Conservation (phyloP, 2,888 invertebrate genomes). For the Tenthredo amoena region DNA sequence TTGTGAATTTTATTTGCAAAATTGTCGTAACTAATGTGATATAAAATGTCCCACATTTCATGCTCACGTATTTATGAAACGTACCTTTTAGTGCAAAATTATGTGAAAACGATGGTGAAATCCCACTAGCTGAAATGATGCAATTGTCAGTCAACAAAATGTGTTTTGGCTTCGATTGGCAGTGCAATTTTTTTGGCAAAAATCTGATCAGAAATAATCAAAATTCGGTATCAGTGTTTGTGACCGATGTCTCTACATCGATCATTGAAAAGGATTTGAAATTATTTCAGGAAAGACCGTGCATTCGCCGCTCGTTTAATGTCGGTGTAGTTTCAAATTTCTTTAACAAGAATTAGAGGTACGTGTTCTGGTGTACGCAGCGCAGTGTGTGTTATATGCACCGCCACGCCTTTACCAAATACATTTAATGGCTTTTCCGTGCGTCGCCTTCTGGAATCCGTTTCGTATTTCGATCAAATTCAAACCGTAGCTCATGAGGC, state of each 20-base stretch:
- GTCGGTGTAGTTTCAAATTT: background rate
- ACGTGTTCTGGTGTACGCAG: background rate
- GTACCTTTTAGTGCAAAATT: background rate
- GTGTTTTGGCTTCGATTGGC: background rate
- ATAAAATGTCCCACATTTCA: background rate
- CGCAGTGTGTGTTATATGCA: background rate
- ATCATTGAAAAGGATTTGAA: background rate
- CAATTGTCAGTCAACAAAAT: background rate
- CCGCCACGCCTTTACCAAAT: background rate
- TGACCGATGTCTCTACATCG: background rate
- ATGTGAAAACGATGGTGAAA: background rate
- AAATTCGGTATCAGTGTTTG: background rate
- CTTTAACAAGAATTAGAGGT: background rate
- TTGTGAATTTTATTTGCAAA: background rate
- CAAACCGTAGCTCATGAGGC: background rate
- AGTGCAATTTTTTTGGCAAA: background rate
- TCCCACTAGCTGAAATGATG: background rate
- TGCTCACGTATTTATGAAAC: background rate
- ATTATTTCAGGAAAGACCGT: background rate
- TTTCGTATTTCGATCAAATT: constrained; percentile 36
- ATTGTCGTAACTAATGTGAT: background rate
- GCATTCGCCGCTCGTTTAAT: background rate
- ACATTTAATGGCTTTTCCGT: constrained; percentile 23
- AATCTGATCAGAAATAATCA: background rate
- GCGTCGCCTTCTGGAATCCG: background rate